phyloP scores from a whole-genome alignment of 2,113 vertebrate species.

The Nothoprocta perdicaria region DNA sequence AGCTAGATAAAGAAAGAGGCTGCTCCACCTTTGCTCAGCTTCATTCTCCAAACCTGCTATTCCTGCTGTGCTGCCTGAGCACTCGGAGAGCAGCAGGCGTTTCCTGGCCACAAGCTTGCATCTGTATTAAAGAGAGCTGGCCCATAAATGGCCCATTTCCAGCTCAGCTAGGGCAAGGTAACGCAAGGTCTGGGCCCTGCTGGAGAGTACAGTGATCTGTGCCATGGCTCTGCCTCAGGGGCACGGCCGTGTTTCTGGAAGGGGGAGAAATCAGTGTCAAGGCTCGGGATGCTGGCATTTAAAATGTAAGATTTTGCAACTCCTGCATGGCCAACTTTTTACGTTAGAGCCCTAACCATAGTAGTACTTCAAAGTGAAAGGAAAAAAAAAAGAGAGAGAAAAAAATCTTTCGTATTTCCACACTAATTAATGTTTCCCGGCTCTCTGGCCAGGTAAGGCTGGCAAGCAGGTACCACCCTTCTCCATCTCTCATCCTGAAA shows the following conservation, averaged over 20 bases:
- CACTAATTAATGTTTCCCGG: neutral
- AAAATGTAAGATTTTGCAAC: neutral
- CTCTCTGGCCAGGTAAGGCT: neutral
- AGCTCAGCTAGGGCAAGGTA: neutral
- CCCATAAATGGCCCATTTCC: neutral
- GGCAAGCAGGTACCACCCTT: neutral
- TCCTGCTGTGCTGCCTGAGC: fast-evolving
- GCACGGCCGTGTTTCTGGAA: fast-evolving
- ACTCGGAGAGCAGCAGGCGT: neutral
- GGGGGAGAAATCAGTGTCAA: fast-evolving
- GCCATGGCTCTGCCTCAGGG: neutral
- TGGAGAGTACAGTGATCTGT: neutral
- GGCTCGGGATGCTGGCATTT: neutral
- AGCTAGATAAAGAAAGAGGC: neutral
- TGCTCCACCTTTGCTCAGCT: neutral
- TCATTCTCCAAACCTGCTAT: neutral
- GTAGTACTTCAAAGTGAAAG: neutral
- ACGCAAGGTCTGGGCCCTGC: fast-evolving
- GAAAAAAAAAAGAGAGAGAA: fast-evolving
- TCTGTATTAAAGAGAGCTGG: neutral
- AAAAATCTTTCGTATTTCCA: neutral
- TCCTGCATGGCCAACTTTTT: neutral
- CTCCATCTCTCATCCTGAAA: neutral
- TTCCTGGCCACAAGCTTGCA: neutral
- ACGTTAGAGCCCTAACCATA: neutral